A percentile compares a stretch with the other conserved stretches of the same genome.
Conservation (phyloP, 2,797 vertebrate species). For the Gadopsis marmoratus region DNA sequence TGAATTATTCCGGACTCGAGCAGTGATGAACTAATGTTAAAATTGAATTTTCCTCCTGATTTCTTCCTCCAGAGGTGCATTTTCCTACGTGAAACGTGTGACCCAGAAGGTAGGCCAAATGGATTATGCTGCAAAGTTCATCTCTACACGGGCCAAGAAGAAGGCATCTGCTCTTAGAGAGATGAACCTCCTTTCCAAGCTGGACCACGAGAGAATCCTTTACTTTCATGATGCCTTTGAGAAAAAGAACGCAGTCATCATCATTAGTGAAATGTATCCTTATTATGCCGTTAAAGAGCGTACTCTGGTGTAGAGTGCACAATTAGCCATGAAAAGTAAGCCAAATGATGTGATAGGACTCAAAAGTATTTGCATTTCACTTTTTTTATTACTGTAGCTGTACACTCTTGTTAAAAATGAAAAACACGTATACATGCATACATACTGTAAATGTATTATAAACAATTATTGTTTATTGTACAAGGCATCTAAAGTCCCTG, state of each 20-base stretch:
- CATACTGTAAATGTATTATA: background rate
- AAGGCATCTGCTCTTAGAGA: slow-evolving; percentile 91
- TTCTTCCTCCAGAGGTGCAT: slow-evolving; percentile 89
- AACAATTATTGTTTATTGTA: background rate
- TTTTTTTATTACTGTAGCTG: background rate
- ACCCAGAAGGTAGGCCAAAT: slow-evolving; percentile 89
- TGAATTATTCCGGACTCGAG: background rate
- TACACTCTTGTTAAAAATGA: background rate
- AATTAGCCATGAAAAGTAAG: background rate
- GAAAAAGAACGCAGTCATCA: slow-evolving; percentile 92
- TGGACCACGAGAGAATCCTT: slow-evolving; percentile 93
- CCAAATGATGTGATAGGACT: background rate
- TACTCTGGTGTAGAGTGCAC: background rate
- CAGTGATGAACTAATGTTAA: background rate
- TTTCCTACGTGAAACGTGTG: slow-evolving; percentile 94
- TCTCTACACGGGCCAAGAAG: slow-evolving; percentile 92
- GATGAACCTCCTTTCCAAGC: slow-evolving; percentile 90
- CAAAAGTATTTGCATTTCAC: background rate
- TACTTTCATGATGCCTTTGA: slow-evolving; percentile 97
- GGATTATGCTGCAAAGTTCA: slow-evolving; percentile 96
- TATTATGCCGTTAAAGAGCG: slow-evolving; percentile 9
- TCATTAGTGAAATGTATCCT: slow-evolving; percentile 98
- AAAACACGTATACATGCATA: background rate
- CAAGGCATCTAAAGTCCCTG: slow-evolving; percentile 14
- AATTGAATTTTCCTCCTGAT: background rate